Evolutionary conservation across 2,113 vertebrate species (phyloP), one percentile per base, ranked within the genome.

Genomic region (Corythaixoides concolor): DNA sequence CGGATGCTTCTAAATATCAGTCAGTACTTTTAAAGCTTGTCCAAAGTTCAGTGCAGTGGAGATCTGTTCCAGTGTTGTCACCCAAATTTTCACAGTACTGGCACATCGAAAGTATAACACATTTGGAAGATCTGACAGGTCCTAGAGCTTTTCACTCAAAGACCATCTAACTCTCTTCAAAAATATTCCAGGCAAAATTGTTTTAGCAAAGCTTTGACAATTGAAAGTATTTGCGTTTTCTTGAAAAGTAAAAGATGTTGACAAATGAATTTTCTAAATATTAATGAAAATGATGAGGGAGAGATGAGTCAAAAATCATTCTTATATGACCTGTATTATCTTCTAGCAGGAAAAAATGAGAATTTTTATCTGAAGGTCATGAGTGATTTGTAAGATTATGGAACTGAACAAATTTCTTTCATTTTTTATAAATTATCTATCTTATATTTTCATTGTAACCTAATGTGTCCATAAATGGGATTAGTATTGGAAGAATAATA

Each of bases 51-150:
- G 11, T 27, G 13, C n/a, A 41, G 22, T 37, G 27, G 32, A 58
- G 17, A 59, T 62, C 30, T 41, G 4, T 28, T 77, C 20, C 12
- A 41, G 47, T 23, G 22, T 19, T 22, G 8, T 56, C 77, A 82
- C 14, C 16, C 32, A 60, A 20, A 72, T 77, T 67, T 75, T 59
- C 21, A 16, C 18, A 43, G 28, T 49, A 45, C 12, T 53, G 30
- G 9, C 30, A 43, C 35, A 35, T 19, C 1, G 1, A 17, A 86
- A n/a, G 2, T 16, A 6, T 5, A 45, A 39, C 1, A 9, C 15
- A 22, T 66, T 58, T 0, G 0, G 56, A 85, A 77, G 13, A 23
- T 69, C 24, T 62, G 32, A 35, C 7, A 55, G 5, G 12, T 72
- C 16, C 15, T 24, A 23, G 35, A 64, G 3, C 22, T 66, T 77